Conservation (phyloP, 2,888 invertebrate genomes). For the Cecidostiba fungosa region DNA sequence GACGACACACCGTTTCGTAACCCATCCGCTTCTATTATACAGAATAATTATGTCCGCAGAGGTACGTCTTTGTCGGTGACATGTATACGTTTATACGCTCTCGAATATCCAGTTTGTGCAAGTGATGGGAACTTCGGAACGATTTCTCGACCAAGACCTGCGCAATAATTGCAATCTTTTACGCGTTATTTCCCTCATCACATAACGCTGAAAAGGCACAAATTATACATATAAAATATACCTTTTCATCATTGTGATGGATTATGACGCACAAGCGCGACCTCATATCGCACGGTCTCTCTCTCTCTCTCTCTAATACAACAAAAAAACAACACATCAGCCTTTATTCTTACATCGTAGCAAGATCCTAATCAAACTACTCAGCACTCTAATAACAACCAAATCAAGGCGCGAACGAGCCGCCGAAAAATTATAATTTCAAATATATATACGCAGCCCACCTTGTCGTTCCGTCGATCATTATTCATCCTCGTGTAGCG, state of each 20-base stretch:
- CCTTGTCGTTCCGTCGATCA: conserved; percentile 23
- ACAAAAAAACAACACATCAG: neutral
- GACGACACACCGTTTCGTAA: conserved; percentile 50
- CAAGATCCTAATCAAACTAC: neutral
- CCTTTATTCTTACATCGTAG: neutral
- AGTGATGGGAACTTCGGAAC: conserved; percentile 41
- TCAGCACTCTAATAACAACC: neutral
- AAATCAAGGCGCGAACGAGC: neutral
- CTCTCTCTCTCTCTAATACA: too few species aligned
- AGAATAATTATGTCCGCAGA: conserved; percentile 33
- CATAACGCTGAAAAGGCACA: too few species aligned
- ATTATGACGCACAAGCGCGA: neutral
- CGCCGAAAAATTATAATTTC: conserved; percentile 50
- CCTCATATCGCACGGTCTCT: neutral
- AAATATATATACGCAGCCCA: conserved; percentile 4
- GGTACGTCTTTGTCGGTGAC: conserved; percentile 54
- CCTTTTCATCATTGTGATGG: neutral
- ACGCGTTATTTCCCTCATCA: too few species aligned
- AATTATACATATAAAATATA: neutral
- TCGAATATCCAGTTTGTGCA: conserved; percentile 48
- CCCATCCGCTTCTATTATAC: conserved; percentile 24
- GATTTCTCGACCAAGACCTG: neutral
- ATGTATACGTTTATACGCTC: conserved; percentile 13
- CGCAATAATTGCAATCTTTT: too few species aligned
- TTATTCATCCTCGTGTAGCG: conserved; percentile 41